phyloP scores from a whole-genome alignment of 1,140 invertebrate genomes.

The Sesamia nonagrioides region DNA sequence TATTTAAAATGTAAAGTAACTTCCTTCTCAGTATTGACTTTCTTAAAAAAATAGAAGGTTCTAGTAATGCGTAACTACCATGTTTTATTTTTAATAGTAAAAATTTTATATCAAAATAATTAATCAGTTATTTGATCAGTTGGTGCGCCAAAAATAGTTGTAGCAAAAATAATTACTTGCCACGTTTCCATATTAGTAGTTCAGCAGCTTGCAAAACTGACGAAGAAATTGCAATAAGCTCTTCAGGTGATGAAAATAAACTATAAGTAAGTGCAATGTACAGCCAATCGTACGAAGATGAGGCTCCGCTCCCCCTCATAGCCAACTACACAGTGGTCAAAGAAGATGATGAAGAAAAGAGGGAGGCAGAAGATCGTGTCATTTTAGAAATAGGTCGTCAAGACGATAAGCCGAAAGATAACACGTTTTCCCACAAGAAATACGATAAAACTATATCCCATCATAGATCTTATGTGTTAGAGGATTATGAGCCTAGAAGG shows the following conservation, averaged over 20 bases:
- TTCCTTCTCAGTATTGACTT: not conserved
- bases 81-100: too few species aligned
- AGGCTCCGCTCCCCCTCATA: constrained; percentile 75
- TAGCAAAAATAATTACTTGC: not conserved
- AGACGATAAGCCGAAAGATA: constrained; percentile 78
- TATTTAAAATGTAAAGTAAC: not conserved
- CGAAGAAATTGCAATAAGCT: not conserved
- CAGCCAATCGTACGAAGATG: constrained; percentile 73
- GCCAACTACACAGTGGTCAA: constrained; percentile 77
- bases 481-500: constrained; percentile 76
- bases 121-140: not conserved
- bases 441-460: constrained; percentile 86
- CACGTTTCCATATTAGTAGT: not conserved
- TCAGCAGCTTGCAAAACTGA: not conserved
- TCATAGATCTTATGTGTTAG: constrained; percentile 81
- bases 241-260: not conserved
- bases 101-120: not conserved
- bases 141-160: not conserved
- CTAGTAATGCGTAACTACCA: not conserved
- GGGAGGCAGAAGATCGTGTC: constrained; percentile 74
- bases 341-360: constrained; percentile 73
- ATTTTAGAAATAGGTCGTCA: constrained; percentile 85
- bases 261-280: constrained; percentile 66
- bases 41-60: not conserved
- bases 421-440: constrained; percentile 86